Evolutionary conservation across 2,888 invertebrate genomes (phyloP).

Genomic region (Pyrrhosoma nymphula): DNA sequence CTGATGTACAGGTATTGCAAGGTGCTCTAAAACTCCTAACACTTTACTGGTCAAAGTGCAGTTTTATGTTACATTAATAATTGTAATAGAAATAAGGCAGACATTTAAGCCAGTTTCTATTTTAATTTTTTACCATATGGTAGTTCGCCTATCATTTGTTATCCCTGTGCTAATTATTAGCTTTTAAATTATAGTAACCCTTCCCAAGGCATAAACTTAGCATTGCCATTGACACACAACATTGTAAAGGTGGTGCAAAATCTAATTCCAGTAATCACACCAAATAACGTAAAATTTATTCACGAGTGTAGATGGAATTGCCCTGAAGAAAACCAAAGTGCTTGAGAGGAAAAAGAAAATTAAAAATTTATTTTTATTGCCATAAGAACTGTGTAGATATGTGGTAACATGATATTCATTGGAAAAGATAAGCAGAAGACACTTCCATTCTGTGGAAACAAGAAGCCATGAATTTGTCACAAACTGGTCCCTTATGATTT

Average conservation of each 20-base stretch:
- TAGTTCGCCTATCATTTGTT: not conserved
- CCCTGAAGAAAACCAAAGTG: not conserved
- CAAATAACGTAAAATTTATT: not conserved
- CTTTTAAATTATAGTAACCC: not conserved
- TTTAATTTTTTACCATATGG: not conserved
- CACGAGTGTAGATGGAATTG: not conserved
- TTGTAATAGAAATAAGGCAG: not conserved
- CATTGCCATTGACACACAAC: not conserved
- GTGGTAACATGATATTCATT: not conserved
- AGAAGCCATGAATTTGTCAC: not conserved
- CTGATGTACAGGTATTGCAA: not conserved
- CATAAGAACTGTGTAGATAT: not conserved
- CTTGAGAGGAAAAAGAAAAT: not conserved
- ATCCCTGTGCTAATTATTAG: not conserved
- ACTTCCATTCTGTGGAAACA: not conserved
- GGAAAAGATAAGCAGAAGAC: not conserved
- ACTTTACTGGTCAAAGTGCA: not conserved
- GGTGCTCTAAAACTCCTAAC: not conserved
- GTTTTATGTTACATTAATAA: not conserved
- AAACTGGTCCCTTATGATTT: not conserved
- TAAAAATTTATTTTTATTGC: not conserved
- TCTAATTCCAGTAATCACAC: not conserved
- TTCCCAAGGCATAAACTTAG: not conserved
- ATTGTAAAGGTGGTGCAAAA: not conserved
- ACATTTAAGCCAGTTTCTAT: not conserved